Conservation (phyloP, 2,888 invertebrate genomes). For the Noctua pronuba region DNA sequence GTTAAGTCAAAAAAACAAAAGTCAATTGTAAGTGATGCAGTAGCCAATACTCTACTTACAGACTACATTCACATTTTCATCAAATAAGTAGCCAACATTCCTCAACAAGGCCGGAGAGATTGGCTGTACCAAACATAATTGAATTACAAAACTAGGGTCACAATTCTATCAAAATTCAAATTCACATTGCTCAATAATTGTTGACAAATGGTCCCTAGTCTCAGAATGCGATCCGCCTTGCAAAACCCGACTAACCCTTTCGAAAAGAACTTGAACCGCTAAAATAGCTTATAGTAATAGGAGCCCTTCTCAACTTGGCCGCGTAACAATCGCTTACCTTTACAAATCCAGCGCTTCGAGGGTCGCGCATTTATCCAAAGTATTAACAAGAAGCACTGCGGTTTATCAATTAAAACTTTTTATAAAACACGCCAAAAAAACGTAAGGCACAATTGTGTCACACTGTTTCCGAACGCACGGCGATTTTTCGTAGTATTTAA, state of each 20-base stretch:
- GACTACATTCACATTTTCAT: conserved; percentile 67
- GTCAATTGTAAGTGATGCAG: conserved; percentile 27
- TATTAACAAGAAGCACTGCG: conserved; percentile 70
- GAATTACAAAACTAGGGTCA: conserved; percentile 72
- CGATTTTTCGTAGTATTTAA: conserved; percentile 73
- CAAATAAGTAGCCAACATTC: conserved; percentile 60
- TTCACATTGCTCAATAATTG: conserved; percentile 80
- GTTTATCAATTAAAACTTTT: conserved; percentile 73
- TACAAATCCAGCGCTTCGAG: conserved; percentile 72
- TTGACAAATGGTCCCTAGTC: conserved; percentile 81
- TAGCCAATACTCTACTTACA: conserved; percentile 32
- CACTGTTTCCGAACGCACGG: conserved; percentile 85
- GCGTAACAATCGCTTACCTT: conserved; percentile 82
- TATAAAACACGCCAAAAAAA: conserved; percentile 74
- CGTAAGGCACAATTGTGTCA: conserved; percentile 80
- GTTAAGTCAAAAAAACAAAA: conserved; percentile 35
- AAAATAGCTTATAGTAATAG: conserved; percentile 74
- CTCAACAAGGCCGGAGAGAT: conserved; percentile 70
- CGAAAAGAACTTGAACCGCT: conserved; percentile 74
- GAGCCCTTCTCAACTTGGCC: conserved; percentile 78
- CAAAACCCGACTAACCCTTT: conserved; percentile 82
- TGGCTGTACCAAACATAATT: conserved; percentile 66
- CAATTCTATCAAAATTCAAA: conserved; percentile 70
- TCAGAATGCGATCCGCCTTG: conserved; percentile 85
- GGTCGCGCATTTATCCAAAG: conserved; percentile 77